These are phyloP conservation scores for Chrysolina americana DNA, from an alignment of 2,888 invertebrate genomes.

Conservation along the genomic window DNA sequence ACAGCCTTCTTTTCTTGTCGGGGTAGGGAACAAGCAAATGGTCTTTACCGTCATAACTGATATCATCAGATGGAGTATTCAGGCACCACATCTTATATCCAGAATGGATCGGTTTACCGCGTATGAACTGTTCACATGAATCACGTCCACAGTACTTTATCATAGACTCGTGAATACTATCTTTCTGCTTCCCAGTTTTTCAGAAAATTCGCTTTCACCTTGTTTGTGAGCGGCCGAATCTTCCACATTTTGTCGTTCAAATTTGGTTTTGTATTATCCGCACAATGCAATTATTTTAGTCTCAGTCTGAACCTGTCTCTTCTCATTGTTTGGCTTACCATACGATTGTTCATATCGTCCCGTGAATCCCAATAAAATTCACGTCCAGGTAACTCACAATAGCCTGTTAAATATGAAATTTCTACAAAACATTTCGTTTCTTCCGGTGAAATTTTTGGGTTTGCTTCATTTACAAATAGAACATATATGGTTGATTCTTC, in stretches of 20 bases:
- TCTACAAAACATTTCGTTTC: slow-evolving; percentile 48
- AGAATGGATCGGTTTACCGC: no score
- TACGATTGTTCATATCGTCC: no score
- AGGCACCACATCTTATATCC: no score
- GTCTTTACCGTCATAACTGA: no score
- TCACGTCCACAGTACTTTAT: no score
- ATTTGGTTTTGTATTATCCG: slow-evolving; percentile 40
- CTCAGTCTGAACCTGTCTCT: no score
- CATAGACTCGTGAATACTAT: background rate
- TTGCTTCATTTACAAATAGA: slow-evolving; percentile 35
- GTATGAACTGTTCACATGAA: no score
- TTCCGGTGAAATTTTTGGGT: slow-evolving; percentile 36
- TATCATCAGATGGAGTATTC: no score
- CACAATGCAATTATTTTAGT: slow-evolving; percentile 41
- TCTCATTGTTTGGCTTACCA: no score
- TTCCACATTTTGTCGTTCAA: slow-evolving; percentile 43
- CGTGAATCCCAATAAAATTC: slow-evolving; percentile 28
- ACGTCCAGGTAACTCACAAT: slow-evolving; percentile 44
- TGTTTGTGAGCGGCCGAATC: slow-evolving; percentile 46
- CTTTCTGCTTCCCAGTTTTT: slow-evolving; percentile 47
- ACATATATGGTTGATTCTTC: slow-evolving; percentile 41
- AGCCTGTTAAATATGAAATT: slow-evolving; percentile 52
- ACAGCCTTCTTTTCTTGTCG: no score
- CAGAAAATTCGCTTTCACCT: slow-evolving; percentile 30
- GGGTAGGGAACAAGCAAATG: no score